Base-by-base conservation (phyloP, 2,797 vertebrate genomes). In the Aulostomus chinensis region DNA sequence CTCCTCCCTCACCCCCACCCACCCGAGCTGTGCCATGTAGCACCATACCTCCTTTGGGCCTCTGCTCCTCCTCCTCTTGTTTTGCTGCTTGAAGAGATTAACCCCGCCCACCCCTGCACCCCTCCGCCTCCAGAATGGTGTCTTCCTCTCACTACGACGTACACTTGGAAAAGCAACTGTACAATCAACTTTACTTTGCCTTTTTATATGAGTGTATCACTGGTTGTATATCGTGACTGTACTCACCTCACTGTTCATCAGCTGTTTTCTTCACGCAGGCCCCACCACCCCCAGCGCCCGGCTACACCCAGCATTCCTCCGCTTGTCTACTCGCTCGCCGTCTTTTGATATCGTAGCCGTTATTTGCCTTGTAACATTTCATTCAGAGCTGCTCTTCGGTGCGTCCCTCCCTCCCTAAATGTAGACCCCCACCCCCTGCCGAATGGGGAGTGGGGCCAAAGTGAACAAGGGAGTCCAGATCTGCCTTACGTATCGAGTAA, bases 81-180 rank as follows among this genome's bases (percentile, higher is more conserved):
- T 74, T 51, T 55, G 74, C 74, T 79, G 81, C 82, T 88, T 81
- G 78, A 82, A 79, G 81, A 86, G 81, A 86, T 86, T 83, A 85
- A 63, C 49, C 60, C 71, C 29, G 0, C 48, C 68, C 29, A 21
- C 63, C 63, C 37, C 58, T 38, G 8, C n/a, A 8, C 20, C 7
- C 48, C 60, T 28, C 20, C 57, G 43, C 22, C 28, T 57, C 67
- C 68, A 65, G 51, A 76, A 83, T 14, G 69, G 72, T 55, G 84
- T 90, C 86, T 90, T 89, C 89, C 89, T 86, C 68, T 69, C 83
- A 65, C 70, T 80, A 80, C 82, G 72, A 86, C 78, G 75, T 85
- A 73, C 78, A 81, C 66, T 81, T 83, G 73, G 80, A 76, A 78
- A 85, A 86, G 84, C 80, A 87, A 86, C 75, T 86, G 83, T 86